These are phyloP conservation scores for Melanchra persicariae DNA, from an alignment of 2,888 invertebrate species.

Conservation along the genomic window DNA sequence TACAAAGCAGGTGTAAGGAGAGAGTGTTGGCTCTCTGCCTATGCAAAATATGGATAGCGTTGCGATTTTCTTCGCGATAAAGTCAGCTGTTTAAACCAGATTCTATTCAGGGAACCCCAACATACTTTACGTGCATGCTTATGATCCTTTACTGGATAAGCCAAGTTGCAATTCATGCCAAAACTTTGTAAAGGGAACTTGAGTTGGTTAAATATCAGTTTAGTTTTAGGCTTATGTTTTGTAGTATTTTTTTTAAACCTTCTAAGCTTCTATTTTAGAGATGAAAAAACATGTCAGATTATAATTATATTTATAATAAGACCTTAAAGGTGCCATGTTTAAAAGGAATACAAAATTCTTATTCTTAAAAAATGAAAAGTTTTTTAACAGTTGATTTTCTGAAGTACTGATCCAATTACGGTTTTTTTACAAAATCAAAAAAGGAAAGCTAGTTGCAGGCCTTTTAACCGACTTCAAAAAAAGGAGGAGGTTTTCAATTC, in stretches of 20 bases:
- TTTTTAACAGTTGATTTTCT: too few relatives aligned
- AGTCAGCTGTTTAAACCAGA: slow-evolving; percentile 41
- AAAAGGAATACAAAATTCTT: too few relatives aligned
- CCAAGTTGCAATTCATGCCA: background rate
- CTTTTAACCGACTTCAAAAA: too few relatives aligned
- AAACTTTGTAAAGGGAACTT: slow-evolving; percentile 11
- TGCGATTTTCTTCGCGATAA: slow-evolving; percentile 48
- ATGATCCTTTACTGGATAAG: slow-evolving; percentile 42
- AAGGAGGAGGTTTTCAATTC: too few relatives aligned
- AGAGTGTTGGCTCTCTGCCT: slow-evolving; percentile 63
- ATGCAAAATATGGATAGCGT: slow-evolving; percentile 48
- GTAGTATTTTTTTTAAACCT: background rate
- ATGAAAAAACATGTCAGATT: too few relatives aligned
- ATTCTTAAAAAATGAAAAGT: too few relatives aligned
- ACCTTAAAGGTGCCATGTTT: too few relatives aligned
- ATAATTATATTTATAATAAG: too few relatives aligned
- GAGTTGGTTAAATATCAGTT: background rate
- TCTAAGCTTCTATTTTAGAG: too few relatives aligned
- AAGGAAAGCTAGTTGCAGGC: too few relatives aligned
- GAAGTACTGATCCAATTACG: too few relatives aligned
- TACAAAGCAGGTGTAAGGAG: slow-evolving; percentile 58
- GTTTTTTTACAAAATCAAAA: too few relatives aligned
- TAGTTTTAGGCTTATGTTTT: background rate
- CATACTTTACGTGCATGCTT: slow-evolving; percentile 33
- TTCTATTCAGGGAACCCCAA: slow-evolving; percentile 45